Percentiles rank a stretch among this genome's conserved stretches.
phyloP scores from a whole-genome alignment of 1,140 invertebrate genomes.

The Pemphigus obesinymphae region DNA sequence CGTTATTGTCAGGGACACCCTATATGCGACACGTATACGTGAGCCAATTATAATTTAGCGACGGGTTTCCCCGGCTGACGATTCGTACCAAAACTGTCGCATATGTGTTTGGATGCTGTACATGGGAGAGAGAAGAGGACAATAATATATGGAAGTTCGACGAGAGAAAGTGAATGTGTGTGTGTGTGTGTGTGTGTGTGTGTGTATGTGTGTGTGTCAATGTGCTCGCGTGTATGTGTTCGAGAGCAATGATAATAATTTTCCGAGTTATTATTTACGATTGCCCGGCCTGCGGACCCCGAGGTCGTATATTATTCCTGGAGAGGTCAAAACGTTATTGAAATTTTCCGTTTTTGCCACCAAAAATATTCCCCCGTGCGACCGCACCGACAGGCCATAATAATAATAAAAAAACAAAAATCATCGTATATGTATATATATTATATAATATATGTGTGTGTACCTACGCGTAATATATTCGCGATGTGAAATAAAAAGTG shows the following conservation, averaged over 20 bases:
- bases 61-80: neutral
- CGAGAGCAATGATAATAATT: conserved; percentile 21
- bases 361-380: conserved; percentile 2
- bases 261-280: conserved; percentile 33
- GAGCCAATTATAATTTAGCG: conserved; percentile 22
- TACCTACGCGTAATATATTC: no score
- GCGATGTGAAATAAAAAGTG: no score
- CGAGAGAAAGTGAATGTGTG: no score
- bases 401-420: conserved; percentile 10
- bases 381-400: neutral
- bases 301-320: conserved; percentile 22
- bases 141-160: neutral
- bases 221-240: neutral
- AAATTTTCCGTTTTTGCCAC: conserved; percentile 25
- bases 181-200: neutral
- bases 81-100: neutral
- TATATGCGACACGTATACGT: neutral
- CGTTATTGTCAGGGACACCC: no score
- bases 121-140: neutral
- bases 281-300: neutral
- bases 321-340: conserved; percentile 15
- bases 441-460: neutral
- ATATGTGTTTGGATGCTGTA: neutral
- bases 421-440: neutral
- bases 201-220: neutral